A percentile compares a stretch with the other conserved stretches of the same genome.
Evolutionary conservation across 2,113 vertebrate species (phyloP).

Genomic region (Rhipidura dahli): DNA sequence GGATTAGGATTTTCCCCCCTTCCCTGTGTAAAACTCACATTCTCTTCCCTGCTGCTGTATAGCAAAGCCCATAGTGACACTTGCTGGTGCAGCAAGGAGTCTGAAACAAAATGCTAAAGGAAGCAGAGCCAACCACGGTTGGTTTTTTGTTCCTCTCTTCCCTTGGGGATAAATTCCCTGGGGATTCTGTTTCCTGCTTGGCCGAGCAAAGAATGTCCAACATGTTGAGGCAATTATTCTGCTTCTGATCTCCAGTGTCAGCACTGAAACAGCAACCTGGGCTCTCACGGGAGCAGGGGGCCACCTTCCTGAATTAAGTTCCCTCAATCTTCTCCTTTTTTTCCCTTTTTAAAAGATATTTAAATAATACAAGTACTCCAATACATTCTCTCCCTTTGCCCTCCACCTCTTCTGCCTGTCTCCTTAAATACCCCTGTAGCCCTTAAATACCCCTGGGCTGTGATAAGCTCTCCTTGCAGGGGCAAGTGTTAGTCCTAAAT

Average conservation of each 20-base stretch:
- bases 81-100: constrained; percentile 18
- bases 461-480: background rate
- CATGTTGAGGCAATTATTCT: background rate
- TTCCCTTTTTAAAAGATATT: background rate
- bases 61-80: constrained; percentile 54
- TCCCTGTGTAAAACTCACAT: background rate
- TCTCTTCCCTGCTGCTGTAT: background rate
- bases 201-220: background rate
- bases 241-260: background rate
- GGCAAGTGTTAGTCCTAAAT: background rate
- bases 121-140: background rate
- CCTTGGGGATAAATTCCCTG: background rate
- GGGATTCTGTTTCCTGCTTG: background rate
- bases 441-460: background rate
- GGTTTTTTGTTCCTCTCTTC: background rate
- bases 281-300: background rate
- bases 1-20: background rate
- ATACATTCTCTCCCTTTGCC: background rate
- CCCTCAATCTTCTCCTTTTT: background rate
- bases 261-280: background rate
- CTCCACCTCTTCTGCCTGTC: background rate
- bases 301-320: background rate
- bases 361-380: background rate
- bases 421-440: background rate
- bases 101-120: background rate